phyloP scores from a whole-genome alignment of 2,888 invertebrate species.

The Cremastobaeus sp. region DNA sequence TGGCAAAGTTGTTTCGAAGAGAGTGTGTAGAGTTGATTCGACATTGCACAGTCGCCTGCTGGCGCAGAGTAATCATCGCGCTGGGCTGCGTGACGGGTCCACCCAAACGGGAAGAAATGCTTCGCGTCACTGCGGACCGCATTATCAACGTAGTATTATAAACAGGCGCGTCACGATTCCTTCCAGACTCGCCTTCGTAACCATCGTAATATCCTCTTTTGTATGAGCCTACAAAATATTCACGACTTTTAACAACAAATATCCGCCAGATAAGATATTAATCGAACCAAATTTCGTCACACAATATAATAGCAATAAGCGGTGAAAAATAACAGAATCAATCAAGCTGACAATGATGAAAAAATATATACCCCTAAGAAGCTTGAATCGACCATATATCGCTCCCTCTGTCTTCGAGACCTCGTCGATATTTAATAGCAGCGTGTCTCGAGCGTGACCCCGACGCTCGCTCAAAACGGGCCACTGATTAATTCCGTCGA shows the following conservation, averaged over 20 bases:
- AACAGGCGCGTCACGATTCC: slow-evolving; percentile 62
- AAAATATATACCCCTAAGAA: slow-evolving; percentile 69
- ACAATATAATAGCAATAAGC: too few relatives aligned
- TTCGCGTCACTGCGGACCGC: slow-evolving; percentile 70
- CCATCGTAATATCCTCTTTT: slow-evolving; percentile 72
- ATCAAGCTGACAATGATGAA: too few relatives aligned
- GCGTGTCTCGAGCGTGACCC: slow-evolving; percentile 75
- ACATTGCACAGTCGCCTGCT: slow-evolving; percentile 70
- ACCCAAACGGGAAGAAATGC: slow-evolving; percentile 71
- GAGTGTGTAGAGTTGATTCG: slow-evolving; percentile 62
- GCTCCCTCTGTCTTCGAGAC: slow-evolving; percentile 72
- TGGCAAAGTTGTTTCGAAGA: slow-evolving; percentile 62
- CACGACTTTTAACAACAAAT: background rate
- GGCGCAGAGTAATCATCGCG: slow-evolving; percentile 69
- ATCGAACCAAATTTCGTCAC: too few relatives aligned
- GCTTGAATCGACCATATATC: slow-evolving; percentile 72
- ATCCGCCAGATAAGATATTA: too few relatives aligned
- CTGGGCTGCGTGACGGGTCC: slow-evolving; percentile 75
- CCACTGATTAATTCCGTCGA: slow-evolving; percentile 80
- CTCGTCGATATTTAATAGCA: slow-evolving; percentile 80
- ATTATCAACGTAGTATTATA: slow-evolving; percentile 71
- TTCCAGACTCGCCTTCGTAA: slow-evolving; percentile 73
- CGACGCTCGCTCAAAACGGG: slow-evolving; percentile 75
- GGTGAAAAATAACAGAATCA: too few relatives aligned
- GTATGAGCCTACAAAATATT: slow-evolving; percentile 59